These are phyloP conservation scores for Agrotis clavis DNA, from an alignment of 2,888 invertebrate species.

Conservation along the genomic window DNA sequence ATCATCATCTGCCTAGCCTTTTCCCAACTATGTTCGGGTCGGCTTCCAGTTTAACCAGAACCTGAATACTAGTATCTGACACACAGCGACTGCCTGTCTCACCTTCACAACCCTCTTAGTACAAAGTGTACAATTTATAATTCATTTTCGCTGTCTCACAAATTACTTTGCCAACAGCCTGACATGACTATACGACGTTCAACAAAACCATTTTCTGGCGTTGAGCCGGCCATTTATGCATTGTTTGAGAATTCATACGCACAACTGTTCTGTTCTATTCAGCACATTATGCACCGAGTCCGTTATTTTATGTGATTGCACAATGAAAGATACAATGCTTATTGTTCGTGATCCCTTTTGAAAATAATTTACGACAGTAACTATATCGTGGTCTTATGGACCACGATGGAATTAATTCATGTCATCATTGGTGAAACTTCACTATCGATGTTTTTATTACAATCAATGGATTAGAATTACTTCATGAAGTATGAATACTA, in stretches of 20 bases:
- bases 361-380: constrained; percentile 42
- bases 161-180: constrained; percentile 47
- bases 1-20: too few species aligned
- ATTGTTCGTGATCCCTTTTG: constrained; percentile 51
- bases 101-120: too few species aligned
- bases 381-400: not conserved
- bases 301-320: constrained; percentile 47
- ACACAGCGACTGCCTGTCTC: too few species aligned
- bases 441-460: not conserved
- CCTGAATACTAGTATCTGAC: too few species aligned
- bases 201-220: constrained; percentile 61
- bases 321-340: constrained; percentile 53
- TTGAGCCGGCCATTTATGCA: constrained; percentile 37
- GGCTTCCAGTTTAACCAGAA: too few species aligned
- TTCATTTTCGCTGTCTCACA: constrained; percentile 32
- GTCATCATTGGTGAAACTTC: constrained; percentile 5
- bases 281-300: constrained; percentile 47
- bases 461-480: too few species aligned
- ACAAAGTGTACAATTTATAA: constrained; percentile 24
- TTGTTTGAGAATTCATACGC: constrained; percentile 48
- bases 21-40: too few species aligned
- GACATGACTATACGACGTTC: constrained; percentile 36
- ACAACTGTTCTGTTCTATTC: constrained; percentile 49
- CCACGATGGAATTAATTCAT: constrained; percentile 3
- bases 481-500: too few species aligned